Percentiles rank a stretch among this genome's conserved stretches.
phyloP scores from a whole-genome alignment of 2,797 vertebrate genomes.

The Garrulus glandarius region DNA sequence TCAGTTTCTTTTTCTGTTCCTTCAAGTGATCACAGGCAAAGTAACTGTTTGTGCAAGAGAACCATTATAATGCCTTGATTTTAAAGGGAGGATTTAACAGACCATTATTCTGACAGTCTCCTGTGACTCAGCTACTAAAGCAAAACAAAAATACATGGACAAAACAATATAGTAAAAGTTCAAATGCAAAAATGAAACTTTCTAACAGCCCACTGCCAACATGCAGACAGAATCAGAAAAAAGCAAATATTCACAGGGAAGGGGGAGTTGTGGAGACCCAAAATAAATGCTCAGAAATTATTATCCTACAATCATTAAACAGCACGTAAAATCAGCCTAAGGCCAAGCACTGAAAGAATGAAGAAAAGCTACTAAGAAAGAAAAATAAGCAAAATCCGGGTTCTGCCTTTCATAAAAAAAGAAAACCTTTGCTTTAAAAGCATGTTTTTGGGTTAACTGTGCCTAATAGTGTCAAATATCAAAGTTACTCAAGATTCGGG shows the following conservation, averaged over 20 bases:
- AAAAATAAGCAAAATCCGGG: neutral
- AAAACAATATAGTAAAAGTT: neutral
- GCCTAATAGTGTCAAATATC: neutral
- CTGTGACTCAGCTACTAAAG: neutral
- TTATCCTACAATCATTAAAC: neutral
- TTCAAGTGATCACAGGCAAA: neutral
- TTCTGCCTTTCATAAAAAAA: neutral
- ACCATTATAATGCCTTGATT: neutral
- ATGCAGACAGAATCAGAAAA: neutral
- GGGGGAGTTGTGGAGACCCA: neutral
- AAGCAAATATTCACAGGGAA: accelerated
- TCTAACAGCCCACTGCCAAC: neutral
- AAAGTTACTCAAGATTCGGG: neutral
- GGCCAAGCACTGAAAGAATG: neutral
- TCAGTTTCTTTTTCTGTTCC: neutral
- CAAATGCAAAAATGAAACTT: neutral
- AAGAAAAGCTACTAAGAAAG: neutral
- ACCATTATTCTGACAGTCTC: neutral
- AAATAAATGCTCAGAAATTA: neutral
- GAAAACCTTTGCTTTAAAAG: neutral
- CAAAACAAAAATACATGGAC: neutral
- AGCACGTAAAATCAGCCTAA: neutral
- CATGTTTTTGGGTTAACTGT: neutral
- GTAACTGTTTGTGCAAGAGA: neutral
- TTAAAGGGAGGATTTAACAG: neutral